Base-by-base conservation (phyloP, 2,113 vertebrate species). In the Silurus asotus region DNA sequence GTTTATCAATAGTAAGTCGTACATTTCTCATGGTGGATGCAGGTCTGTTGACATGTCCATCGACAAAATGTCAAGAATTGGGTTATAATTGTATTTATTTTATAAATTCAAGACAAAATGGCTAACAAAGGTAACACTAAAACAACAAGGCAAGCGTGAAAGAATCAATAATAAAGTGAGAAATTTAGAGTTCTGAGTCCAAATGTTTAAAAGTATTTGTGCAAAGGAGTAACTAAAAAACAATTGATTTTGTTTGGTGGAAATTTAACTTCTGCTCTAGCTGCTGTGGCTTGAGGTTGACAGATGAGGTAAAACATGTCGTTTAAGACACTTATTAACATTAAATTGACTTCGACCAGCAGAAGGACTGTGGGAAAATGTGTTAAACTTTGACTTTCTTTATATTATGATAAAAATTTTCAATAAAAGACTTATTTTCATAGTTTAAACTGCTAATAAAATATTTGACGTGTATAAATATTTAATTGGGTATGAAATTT, bases 401-500 rank as follows among this genome's bases (percentile, higher is more conserved):
- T 83, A 65, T 65, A 70, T 5, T 23, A 13, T 28, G 10, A 53
- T 28, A 15, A 75, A 75, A 86, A 82, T 64, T 61, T n/a, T 45
- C 67, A 13, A 48, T 48, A 48, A 78, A 61, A 75, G 58, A n/a
- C 28, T 25, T 79, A 59, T 70, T 72, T 45, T 82, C 61, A 53
- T 80, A 48, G 13, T 79, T 84, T 74, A 65, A 81, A 87, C 69
- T 79, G 48, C 7, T 28, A 75, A 70, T 70, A 81, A 84, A 72
- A 65, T 70, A 88, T n/a, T 84, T 88, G 75, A 86, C 87, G 81
- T 87, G 86, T 89, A 86, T 87, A 90, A 91, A 91, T 88, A 91
- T 93, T 91, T 92, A 94, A 93, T 88, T 91, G 91, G 90, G 91
- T 93, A 92, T 93, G 92, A 93, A 94, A 94, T 93, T 88, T 91